These are phyloP conservation scores for Trinorchestia longiramus DNA, from an alignment of 1,140 invertebrate species.

Conservation along the genomic window DNA sequence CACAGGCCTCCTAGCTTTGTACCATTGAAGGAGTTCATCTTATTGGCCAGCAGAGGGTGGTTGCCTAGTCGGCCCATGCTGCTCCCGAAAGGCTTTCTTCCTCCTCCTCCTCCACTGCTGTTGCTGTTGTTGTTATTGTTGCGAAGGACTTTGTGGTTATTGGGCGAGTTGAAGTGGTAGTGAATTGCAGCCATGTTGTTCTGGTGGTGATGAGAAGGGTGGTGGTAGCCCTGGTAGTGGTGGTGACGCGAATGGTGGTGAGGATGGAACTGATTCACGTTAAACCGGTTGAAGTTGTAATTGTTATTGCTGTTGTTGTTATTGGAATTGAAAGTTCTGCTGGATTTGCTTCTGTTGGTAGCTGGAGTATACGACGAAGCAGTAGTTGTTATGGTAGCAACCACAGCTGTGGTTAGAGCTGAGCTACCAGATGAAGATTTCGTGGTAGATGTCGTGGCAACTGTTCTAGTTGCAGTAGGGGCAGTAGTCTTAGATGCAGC, in stretches of 20 bases:
- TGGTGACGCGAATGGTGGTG: slow-evolving; percentile 52
- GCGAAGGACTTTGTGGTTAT: background rate
- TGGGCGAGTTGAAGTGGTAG: slow-evolving; percentile 52
- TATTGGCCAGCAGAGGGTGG: background rate
- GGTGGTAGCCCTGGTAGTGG: slow-evolving; percentile 50
- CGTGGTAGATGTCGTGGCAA: background rate
- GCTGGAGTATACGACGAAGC: background rate
- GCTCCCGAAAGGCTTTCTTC: background rate
- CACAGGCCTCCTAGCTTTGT: background rate
- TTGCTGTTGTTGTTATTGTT: background rate
- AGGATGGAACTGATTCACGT: slow-evolving; percentile 5
- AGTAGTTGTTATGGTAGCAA: background rate
- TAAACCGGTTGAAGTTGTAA: background rate
- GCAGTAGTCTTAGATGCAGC: background rate
- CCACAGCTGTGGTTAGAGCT: background rate
- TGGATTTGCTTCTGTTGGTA: slow-evolving; percentile 26
- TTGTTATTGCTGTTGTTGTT: background rate
- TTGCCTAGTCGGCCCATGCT: background rate
- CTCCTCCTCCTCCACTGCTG: background rate
- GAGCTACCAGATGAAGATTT: background rate
- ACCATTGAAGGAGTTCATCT: background rate
- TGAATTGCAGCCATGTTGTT: slow-evolving; percentile 38
- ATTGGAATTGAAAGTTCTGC: slow-evolving; percentile 10
- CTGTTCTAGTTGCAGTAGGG: background rate
- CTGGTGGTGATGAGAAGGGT: slow-evolving; percentile 19